Percentiles rank a stretch among this genome's conserved stretches.
These are phyloP conservation scores for Conus betulinus DNA, from an alignment of 1,140 invertebrate species.

Conservation along the genomic window DNA sequence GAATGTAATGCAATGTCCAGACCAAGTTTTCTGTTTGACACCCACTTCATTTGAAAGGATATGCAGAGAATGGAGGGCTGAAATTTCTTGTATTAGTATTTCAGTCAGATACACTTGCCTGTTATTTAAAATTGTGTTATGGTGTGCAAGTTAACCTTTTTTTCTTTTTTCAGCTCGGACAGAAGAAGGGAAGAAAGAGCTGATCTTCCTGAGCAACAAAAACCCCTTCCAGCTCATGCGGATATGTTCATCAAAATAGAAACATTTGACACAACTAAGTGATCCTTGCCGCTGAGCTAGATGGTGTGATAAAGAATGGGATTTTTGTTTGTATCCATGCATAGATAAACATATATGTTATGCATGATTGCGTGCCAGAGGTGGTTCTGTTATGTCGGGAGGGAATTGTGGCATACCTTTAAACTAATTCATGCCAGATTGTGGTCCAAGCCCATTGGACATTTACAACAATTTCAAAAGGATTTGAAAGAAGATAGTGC, in stretches of 20 bases:
- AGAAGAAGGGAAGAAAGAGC: constrained; percentile 82
- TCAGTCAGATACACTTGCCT: neutral
- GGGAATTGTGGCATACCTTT: too few relatives aligned
- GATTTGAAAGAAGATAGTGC: too few relatives aligned
- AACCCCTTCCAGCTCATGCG: constrained; percentile 83
- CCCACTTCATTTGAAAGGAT: neutral
- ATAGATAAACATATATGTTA: neutral
- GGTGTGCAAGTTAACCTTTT: neutral
- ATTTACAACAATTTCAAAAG: neutral
- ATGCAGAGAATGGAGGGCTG: neutral
- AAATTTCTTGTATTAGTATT: too few relatives aligned
- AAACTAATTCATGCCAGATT: too few relatives aligned
- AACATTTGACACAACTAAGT: neutral
- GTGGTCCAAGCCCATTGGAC: too few relatives aligned
- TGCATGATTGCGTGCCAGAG: too few relatives aligned
- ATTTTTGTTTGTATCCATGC: neutral
- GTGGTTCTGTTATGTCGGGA: too few relatives aligned
- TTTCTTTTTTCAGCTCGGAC: constrained; percentile 74
- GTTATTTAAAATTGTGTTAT: constrained; percentile 19
- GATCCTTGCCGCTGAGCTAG: neutral
- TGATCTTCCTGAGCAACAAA: constrained; percentile 84
- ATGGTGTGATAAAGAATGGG: neutral
- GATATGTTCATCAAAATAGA: constrained; percentile 52
- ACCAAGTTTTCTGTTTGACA: too few relatives aligned
- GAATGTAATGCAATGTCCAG: too few relatives aligned